Evolutionary conservation across 2,797 vertebrate genomes (phyloP).

Genomic region (Tragopan temminckii): DNA sequence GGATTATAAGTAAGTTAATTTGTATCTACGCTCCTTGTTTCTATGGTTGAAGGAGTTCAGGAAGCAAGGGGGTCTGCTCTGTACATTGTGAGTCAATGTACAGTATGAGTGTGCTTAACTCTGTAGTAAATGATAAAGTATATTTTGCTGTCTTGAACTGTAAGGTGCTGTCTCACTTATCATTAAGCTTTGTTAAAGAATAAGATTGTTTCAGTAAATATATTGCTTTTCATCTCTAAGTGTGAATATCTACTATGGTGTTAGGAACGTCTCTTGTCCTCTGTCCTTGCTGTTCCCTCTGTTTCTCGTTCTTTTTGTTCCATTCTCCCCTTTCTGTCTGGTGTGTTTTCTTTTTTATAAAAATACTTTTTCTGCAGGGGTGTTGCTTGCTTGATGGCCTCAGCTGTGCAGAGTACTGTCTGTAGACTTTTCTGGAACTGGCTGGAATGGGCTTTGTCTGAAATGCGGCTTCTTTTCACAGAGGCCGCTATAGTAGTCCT

Average conservation of each 20-base stretch:
- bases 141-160: neutral
- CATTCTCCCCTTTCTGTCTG: neutral
- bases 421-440: neutral
- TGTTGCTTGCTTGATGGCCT: neutral
- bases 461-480: accelerated
- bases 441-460: neutral
- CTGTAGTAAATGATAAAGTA: no score
- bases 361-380: neutral
- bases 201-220: no score
- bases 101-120: neutral
- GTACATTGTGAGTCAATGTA: neutral
- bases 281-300: neutral
- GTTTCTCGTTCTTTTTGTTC: neutral
- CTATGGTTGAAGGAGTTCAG: neutral
- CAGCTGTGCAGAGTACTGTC: accelerated
- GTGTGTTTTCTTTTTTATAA: neutral
- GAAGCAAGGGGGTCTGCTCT: neutral
- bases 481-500: accelerated
- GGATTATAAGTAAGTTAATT: neutral
- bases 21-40: neutral
- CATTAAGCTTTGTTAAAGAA: no score
- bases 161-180: neutral
- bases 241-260: neutral
- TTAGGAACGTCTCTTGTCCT: neutral
- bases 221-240: no score